Percentiles rank a stretch among this genome's conserved stretches.
Conservation (phyloP, 2,888 invertebrate genomes). For the Vandiemenella viatica region DNA sequence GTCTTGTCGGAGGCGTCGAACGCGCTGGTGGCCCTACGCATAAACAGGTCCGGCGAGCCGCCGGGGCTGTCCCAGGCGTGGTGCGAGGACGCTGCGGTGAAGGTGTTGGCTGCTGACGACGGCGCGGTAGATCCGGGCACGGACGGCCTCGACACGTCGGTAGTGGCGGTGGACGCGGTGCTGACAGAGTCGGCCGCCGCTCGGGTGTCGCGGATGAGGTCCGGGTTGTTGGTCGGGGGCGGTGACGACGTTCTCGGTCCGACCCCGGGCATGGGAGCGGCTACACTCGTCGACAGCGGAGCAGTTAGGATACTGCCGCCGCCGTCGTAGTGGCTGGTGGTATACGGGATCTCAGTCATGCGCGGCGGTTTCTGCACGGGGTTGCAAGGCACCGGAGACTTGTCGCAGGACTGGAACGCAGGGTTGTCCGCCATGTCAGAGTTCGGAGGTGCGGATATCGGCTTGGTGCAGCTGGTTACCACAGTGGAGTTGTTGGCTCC, state of each 20-base stretch:
- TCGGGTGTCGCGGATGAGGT: conserved; percentile 67
- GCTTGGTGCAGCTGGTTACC: conserved; percentile 7
- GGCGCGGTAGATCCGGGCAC: too few species aligned
- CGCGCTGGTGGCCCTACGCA: conserved; percentile 37
- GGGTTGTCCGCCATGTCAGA: conserved; percentile 25
- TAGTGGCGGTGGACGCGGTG: conserved; percentile 36
- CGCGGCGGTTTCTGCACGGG: conserved; percentile 59
- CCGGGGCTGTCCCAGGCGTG: conserved; percentile 45
- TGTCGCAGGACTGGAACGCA: conserved; percentile 25
- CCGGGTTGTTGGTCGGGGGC: conserved; percentile 71
- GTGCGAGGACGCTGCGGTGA: too few species aligned
- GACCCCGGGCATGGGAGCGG: conserved; percentile 22
- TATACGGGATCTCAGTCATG: conserved; percentile 49
- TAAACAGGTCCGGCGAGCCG: conserved; percentile 21
- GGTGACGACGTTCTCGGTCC: too few species aligned
- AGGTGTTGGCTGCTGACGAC: too few species aligned
- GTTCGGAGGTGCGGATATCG: conserved; percentile 7
- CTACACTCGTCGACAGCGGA: conserved; percentile 34
- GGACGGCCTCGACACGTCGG: conserved; percentile 42
- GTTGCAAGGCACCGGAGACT: conserved; percentile 36
- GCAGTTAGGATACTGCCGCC: conserved; percentile 34
- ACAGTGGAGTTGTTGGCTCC: conserved; percentile 11
- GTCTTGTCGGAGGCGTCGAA: conserved; percentile 55
- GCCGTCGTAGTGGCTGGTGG: conserved; percentile 52
- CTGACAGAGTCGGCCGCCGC: conserved; percentile 3